Base-by-base conservation (phyloP, 2,113 vertebrate species). In the Cisticola juncidis region DNA sequence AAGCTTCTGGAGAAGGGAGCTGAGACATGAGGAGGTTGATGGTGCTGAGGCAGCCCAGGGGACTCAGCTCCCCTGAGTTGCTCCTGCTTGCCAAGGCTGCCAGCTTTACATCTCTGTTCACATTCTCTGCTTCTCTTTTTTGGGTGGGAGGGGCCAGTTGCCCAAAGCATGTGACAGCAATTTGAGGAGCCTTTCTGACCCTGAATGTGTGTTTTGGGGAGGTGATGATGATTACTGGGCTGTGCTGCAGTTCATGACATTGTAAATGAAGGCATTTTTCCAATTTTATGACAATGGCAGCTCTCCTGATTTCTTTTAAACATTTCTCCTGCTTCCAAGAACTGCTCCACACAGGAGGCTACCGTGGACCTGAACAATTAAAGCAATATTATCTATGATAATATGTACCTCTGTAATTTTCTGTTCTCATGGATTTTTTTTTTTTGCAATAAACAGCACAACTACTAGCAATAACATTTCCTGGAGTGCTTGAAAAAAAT, bases 321-420 rank as follows among this genome's bases (percentile, higher is more conserved):
- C 60, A 64, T 81, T 69, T 90, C 86, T 94, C 44, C 64, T 87
- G 64, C 86, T 91, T 79, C 78, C 70, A 93, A 78, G 85, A 94
- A 80, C 77, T 92, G 70, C 91, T 91, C 51, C 48, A 80, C 70
- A 82, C 83, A 80, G 86, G 45, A 94, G 66, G 54, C 90, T 95
- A 93, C 81, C 0, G 0, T 80, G 81, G 76, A 88, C 74, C 86
- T 78, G 60, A 92, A 90, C 92, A 93, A 93, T 54, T 65, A 77
- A 90, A 97, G 92, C 95, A 96, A 96, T 97, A 95, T 96, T 96
- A 94, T 93, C 85, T 94, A 48, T 91, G 91, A 92, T 97, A 94
- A 95, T 93, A 91, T 73, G 86, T 92, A 87, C 81, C 95, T 93
- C 88, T 80, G 36, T 86, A 85, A 8, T 60, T 81, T 76, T 60